Base-by-base conservation (phyloP, 2,113 vertebrate species). In the Cebus imitator region DNA sequence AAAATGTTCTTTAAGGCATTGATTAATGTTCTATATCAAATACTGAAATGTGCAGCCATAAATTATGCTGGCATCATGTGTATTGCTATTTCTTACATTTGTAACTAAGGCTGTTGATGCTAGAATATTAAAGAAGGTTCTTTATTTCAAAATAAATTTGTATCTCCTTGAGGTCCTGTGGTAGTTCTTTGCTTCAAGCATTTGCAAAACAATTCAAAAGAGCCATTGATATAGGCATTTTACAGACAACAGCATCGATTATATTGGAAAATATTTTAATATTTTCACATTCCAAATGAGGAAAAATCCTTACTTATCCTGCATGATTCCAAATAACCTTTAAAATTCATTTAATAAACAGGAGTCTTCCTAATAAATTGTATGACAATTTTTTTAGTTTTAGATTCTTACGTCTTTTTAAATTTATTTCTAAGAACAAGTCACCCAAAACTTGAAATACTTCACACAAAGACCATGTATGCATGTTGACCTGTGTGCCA, bases 181-280 rank as follows among this genome's bases (percentile, higher is more conserved):
- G 10, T 80, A 48, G 21, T 64, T 87, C 50, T 93, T 50, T 87
- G 68, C 83, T 18, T 93, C n/a, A 3, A 40, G 76, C 43, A 10
- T 93, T 91, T 76, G 57, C 57, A 78, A 90, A 64, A 68, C 95
- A 58, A 93, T 73, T 92, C 40, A 50, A 72, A 96, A 81, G 35
- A 81, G 2, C n/a, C n/a, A n/a, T n/a, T 82, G 55, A 45, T 61
- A 17, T 8, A n/a, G n/a, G 50, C 25, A 43, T 48, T 68, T 90
- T 87, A 18, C 58, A 92, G 43, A 35, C 45, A 68, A 50, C 13
- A 57, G 45, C 20, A 5, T 25, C 32, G 37, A 50, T 70, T 40
- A 35, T 45, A 48, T 21, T 70, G 66, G 9, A 20, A 93, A 93
- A 76, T 55, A 94, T 12, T 81, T 68, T 45, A 87, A 57, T 35